phyloP scores from a whole-genome alignment of 2,797 vertebrate genomes.

The Heliangelus exortis region DNA sequence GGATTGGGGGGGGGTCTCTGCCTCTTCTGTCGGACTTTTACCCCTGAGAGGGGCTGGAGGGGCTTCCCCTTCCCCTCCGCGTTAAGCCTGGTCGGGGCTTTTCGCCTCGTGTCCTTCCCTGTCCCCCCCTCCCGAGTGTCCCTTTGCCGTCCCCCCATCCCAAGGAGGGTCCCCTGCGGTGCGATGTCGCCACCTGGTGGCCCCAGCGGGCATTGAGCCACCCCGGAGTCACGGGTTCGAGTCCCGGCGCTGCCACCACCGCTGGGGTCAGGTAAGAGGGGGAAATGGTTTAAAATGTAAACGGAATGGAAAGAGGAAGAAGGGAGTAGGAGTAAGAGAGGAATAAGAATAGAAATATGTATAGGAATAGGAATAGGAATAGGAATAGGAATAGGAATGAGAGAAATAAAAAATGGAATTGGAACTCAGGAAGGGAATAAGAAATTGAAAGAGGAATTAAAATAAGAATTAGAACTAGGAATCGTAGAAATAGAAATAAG shows the following conservation, averaged over 20 bases:
- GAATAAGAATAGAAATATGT: no score
- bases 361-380: no score
- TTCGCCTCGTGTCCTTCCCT: no score
- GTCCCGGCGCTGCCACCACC: neutral
- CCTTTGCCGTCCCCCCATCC: neutral
- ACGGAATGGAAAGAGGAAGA: no score
- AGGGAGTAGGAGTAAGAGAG: no score
- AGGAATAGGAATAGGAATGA: no score
- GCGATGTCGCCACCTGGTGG: neutral
- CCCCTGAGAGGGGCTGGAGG: neutral
- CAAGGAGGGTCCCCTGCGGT: neutral
- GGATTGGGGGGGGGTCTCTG: neutral
- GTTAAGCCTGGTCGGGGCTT: neutral
- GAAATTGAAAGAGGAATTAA: no score
- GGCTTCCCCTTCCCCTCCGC: no score
- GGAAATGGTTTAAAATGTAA: rapidly evolving
- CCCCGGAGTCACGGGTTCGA: rapidly evolving
- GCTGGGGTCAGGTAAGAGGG: rapidly evolving
- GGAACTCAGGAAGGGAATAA: no score
- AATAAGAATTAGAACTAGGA: neutral
- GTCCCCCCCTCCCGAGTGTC: neutral
- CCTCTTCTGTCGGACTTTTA: no score
- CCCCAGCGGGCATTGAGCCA: rapidly evolving
- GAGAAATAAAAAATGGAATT: neutral
- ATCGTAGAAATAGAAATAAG: no score